phyloP scores from a whole-genome alignment of 2,888 invertebrate species.

The Drosophila parthenogenetica region DNA sequence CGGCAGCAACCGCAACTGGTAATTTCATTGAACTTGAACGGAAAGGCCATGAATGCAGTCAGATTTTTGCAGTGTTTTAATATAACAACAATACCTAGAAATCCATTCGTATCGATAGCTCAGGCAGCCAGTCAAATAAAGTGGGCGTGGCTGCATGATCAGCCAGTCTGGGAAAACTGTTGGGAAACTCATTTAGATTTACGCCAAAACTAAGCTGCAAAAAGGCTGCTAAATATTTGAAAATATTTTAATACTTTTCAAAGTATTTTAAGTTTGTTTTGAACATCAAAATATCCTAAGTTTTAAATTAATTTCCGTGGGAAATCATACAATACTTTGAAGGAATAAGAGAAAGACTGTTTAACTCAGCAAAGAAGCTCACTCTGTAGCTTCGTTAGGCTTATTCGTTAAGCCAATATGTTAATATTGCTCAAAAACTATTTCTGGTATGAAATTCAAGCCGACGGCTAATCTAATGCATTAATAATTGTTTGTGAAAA shows the following conservation, averaged over 20 bases:
- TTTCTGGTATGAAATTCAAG: slow-evolving; percentile 51
- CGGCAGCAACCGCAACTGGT: slow-evolving; percentile 71
- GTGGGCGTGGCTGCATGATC: slow-evolving; percentile 37
- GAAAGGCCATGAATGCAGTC: slow-evolving; percentile 70
- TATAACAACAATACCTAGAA: slow-evolving; percentile 71
- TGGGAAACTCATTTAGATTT: slow-evolving; percentile 4
- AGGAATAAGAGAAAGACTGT: not conserved
- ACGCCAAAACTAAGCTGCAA: not conserved
- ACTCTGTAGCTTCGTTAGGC: slow-evolving; percentile 1
- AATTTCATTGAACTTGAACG: slow-evolving; percentile 82
- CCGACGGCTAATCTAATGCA: slow-evolving; percentile 59
- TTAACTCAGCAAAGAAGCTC: too few relatives aligned
- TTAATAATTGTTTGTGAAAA: slow-evolving; percentile 71
- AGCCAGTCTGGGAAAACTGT: slow-evolving; percentile 7
- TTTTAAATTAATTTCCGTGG: too few relatives aligned
- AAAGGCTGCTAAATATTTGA: not conserved
- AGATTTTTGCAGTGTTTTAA: slow-evolving; percentile 73
- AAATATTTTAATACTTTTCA: not conserved
- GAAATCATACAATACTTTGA: not conserved
- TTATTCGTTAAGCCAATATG: slow-evolving; percentile 18
- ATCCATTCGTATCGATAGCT: slow-evolving; percentile 54
- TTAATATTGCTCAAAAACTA: slow-evolving; percentile 30
- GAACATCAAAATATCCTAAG: too few relatives aligned
- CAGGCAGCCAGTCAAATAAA: slow-evolving; percentile 34
- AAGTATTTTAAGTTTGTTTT: not conserved